Evolutionary conservation across 1,140 invertebrate species (phyloP), one percentile per base, ranked within the genome.

Genomic region (Arctopsyche grandis): DNA sequence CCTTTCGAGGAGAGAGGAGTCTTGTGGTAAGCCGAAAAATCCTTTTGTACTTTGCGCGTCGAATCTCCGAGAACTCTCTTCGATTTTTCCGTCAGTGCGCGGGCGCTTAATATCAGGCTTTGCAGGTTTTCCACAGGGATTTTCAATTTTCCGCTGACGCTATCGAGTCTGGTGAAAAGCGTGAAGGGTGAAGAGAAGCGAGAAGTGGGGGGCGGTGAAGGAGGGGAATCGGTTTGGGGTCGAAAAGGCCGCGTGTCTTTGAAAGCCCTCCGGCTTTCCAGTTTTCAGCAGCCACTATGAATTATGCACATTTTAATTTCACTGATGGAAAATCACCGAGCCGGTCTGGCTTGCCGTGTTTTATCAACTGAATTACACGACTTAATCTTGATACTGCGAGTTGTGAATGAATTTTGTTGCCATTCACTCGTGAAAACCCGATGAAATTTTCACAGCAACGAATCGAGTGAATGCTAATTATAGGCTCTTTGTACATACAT

Each of bases 221-320:
- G n/a, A 22, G 9, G 52, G 74, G 74, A 16, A 9, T 9, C 10
- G 69, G 44, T 29, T 71, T 9, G 69, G n/a, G 29, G 56, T 46
- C 21, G 29, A 70, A 78, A 71, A 58, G 69, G 69, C 46, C 69
- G 9, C 46, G 19, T 66, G 70, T 73, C 70, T 48, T 74, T 69
- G 58, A 79, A 29, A 73, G 44, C 48, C 58, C 66, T 43, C 44
- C 48, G 26, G 43, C 26, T 21, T 63, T 26, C 74, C n/a, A 21
- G 22, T 26, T 43, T 19, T 58, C 26, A 19, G 9, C 38, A 58
- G 70, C 26, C 46, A 71, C 78, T 22, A 79, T 78, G 69, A 78
- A 78, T 78, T 78, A 78, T 78, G 77, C 77, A 78, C 77, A 78
- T 78, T 78, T 78, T 78, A 78, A 78, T 78, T 78, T 71, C 77